Evolutionary conservation across 2,888 invertebrate genomes (phyloP).

Genomic region (Lithophane socia): DNA sequence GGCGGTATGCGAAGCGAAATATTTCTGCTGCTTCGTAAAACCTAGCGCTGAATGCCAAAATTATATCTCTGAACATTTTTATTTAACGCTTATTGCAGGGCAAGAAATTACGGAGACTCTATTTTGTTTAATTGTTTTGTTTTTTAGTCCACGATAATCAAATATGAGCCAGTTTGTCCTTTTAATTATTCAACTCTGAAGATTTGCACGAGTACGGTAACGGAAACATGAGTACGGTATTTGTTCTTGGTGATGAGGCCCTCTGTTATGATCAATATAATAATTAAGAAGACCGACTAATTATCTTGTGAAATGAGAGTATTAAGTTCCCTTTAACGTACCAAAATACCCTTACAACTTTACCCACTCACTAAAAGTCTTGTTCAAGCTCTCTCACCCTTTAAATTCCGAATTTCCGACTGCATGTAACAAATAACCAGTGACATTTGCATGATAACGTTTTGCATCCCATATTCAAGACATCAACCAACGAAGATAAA

Average conservation of each 20-base stretch:
- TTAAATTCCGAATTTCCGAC: slow-evolving; percentile 20
- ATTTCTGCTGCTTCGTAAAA: slow-evolving; percentile 44
- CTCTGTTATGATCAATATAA: too few relatives aligned
- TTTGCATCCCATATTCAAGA: slow-evolving; percentile 73
- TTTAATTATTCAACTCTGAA: not conserved
- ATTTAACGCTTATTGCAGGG: slow-evolving; percentile 50
- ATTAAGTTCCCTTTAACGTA: not conserved
- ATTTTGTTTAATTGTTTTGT: slow-evolving; percentile 17
- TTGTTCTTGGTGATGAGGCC: not conserved
- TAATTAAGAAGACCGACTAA: too few relatives aligned
- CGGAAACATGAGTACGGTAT: not conserved
- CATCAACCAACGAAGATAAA: slow-evolving; percentile 73
- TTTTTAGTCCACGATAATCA: slow-evolving; percentile 10
- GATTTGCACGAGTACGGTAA: too few relatives aligned
- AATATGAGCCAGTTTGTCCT: not conserved
- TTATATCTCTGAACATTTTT: slow-evolving; percentile 54
- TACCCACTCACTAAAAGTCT: slow-evolving; percentile 18
- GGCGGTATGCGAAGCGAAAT: slow-evolving; percentile 46
- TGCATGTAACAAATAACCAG: slow-evolving; percentile 53
- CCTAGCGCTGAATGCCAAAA: slow-evolving; percentile 54
- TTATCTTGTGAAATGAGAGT: not conserved
- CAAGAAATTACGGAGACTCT: slow-evolving; percentile 16
- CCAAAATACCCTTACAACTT: not conserved
- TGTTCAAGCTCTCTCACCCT: not conserved
- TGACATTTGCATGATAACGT: slow-evolving; percentile 69